Evolutionary conservation across 2,888 invertebrate species (phyloP).

Genomic region (Spodoptera littoralis): DNA sequence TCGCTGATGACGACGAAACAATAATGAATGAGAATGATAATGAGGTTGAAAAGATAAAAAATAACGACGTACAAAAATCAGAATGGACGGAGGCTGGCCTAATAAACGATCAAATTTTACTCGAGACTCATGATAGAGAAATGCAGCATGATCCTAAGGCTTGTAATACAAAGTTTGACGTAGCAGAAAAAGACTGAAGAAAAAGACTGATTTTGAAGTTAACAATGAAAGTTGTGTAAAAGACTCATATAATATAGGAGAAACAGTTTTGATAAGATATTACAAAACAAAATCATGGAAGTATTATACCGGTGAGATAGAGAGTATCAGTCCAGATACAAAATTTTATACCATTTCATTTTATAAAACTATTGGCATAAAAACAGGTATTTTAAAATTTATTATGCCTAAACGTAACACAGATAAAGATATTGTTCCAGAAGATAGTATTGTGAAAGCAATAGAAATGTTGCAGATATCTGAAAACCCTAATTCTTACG

Average conservation of each 20-base stretch:
- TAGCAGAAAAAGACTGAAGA: slow-evolving; percentile 1
- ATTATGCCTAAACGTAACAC: slow-evolving; percentile 32
- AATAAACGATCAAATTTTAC: slow-evolving; percentile 3
- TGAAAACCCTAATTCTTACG: slow-evolving; percentile 34
- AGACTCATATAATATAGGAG: slow-evolving; percentile 2
- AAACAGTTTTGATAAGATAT: slow-evolving; percentile 11
- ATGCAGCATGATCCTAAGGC: too few species aligned
- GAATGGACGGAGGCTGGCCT: not conserved
- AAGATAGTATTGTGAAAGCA: slow-evolving; percentile 38
- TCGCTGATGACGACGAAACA: not conserved
- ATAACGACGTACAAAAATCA: slow-evolving; percentile 2
- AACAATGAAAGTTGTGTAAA: slow-evolving; percentile 1
- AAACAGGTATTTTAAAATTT: slow-evolving; percentile 27
- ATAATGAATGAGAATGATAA: slow-evolving; percentile 3
- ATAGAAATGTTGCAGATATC: slow-evolving; percentile 39
- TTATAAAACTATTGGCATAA: slow-evolving; percentile 16
- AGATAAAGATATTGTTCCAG: slow-evolving; percentile 42
- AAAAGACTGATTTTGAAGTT: not conserved
- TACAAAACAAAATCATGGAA: slow-evolving; percentile 6
- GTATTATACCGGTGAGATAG: slow-evolving; percentile 11
- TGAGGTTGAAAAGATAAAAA: slow-evolving; percentile 3
- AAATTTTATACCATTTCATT: slow-evolving; percentile 11
- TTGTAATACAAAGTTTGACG: not conserved
- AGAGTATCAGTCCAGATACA: slow-evolving; percentile 7
- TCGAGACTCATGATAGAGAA: not conserved